These are phyloP conservation scores for Bellardia bayeri DNA, from an alignment of 2,888 invertebrate species.

Conservation along the genomic window DNA sequence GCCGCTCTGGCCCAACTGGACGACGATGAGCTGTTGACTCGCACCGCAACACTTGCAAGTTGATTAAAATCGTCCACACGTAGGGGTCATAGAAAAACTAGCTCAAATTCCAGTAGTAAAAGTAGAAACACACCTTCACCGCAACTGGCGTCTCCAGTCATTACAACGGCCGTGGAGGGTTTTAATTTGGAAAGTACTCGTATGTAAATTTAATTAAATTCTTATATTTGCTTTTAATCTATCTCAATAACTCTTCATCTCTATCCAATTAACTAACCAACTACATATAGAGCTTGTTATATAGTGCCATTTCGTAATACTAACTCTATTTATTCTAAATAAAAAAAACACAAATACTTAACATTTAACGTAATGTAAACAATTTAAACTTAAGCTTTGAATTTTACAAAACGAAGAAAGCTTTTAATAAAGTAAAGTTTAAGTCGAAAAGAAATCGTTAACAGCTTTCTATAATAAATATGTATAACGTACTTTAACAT, in stretches of 20 bases:
- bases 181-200: conserved; percentile 80
- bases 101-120: conserved; percentile 70
- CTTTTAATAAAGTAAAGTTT: neutral
- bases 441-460: conserved; percentile 24
- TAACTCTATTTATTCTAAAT: conserved; percentile 17
- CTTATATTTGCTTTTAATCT: conserved; percentile 13
- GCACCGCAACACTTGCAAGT: conserved; percentile 73
- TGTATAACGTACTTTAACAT: conserved; percentile 10
- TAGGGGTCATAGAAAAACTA: conserved; percentile 63
- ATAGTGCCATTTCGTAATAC: conserved; percentile 48
- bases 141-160: conserved; percentile 49
- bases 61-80: conserved; percentile 75
- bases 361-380: conserved; percentile 19
- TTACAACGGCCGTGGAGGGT: conserved; percentile 62
- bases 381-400: conserved; percentile 40
- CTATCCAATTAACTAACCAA: neutral
- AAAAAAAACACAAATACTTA: neutral
- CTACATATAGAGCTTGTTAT: conserved; percentile 57
- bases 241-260: neutral
- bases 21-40: conserved; percentile 80
- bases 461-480: conserved; percentile 24
- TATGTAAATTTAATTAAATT: conserved; percentile 75
- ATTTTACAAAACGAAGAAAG: neutral
- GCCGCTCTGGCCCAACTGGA: conserved; percentile 79
- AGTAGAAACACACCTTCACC: conserved; percentile 66